Conservation (phyloP, 2,113 vertebrate genomes). For the Rhombomys opimus region DNA sequence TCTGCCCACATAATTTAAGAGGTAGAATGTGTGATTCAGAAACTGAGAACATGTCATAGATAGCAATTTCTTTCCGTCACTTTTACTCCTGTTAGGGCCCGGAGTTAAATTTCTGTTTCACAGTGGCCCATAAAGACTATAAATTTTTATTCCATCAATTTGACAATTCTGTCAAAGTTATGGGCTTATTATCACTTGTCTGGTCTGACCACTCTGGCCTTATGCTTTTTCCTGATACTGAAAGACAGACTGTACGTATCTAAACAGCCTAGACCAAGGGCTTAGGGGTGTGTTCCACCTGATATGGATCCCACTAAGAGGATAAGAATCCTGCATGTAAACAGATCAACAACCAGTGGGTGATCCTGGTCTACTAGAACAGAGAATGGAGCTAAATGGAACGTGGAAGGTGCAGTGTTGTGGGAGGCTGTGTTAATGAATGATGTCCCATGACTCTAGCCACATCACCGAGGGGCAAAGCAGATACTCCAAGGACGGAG, state of each 20-base stretch:
- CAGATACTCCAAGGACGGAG: neutral
- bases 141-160: neutral
- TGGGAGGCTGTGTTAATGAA: neutral
- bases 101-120: neutral
- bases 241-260: neutral
- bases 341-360: neutral
- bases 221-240: neutral
- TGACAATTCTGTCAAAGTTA: neutral
- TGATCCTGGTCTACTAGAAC: neutral
- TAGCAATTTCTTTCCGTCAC: neutral
- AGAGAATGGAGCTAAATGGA: neutral
- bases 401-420: neutral
- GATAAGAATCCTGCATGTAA: neutral
- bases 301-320: neutral
- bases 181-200: neutral
- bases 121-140: neutral
- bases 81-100: neutral
- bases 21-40: neutral
- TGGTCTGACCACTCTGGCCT: neutral
- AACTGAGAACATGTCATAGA: neutral
- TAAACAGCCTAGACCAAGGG: neutral
- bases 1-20: constrained; percentile 3
- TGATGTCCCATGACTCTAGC: neutral
- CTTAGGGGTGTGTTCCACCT: neutral
- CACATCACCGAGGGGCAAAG: neutral